phyloP scores from a whole-genome alignment of 2,113 vertebrate species.

The Anas platyrhynchos region DNA sequence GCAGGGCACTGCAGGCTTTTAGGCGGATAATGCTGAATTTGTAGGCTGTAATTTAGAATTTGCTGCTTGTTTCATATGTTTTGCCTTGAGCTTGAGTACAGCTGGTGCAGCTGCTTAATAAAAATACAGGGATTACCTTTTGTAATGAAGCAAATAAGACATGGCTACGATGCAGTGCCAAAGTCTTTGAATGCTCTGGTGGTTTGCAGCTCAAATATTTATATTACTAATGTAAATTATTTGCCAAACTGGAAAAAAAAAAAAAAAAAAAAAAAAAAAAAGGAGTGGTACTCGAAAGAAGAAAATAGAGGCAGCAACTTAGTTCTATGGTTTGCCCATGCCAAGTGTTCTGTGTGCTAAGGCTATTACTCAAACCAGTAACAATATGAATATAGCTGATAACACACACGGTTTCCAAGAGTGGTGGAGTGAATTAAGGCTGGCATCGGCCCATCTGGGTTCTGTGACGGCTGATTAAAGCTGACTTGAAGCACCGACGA shows the following conservation, averaged over 20 bases:
- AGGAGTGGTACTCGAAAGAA: not conserved
- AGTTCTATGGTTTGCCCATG: not conserved
- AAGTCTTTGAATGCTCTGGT: slow-evolving; percentile 30
- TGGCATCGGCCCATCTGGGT: not conserved
- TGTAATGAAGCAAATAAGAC: slow-evolving; percentile 45
- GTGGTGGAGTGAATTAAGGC: not conserved
- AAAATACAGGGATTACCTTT: slow-evolving; percentile 24
- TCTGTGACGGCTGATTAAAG: not conserved
- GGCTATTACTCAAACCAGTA: not conserved
- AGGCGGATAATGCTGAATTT: not conserved
- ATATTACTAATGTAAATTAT: slow-evolving; percentile 15
- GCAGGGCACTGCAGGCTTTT: not conserved
- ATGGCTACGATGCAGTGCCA: not conserved
- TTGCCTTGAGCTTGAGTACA: not conserved
- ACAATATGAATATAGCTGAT: not conserved
- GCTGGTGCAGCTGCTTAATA: not conserved
- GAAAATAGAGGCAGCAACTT: not conserved
- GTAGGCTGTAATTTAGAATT: not conserved
- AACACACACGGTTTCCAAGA: not conserved
- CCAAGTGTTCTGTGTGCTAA: not conserved
- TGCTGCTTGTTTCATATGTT: not conserved
- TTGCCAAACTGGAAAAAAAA: not conserved
- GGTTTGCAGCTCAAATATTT: slow-evolving; percentile 46
- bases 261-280: not conserved
- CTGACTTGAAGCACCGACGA: not conserved